These are phyloP conservation scores for Lathronympha strigana DNA, from an alignment of 2,888 invertebrate species.

Conservation along the genomic window DNA sequence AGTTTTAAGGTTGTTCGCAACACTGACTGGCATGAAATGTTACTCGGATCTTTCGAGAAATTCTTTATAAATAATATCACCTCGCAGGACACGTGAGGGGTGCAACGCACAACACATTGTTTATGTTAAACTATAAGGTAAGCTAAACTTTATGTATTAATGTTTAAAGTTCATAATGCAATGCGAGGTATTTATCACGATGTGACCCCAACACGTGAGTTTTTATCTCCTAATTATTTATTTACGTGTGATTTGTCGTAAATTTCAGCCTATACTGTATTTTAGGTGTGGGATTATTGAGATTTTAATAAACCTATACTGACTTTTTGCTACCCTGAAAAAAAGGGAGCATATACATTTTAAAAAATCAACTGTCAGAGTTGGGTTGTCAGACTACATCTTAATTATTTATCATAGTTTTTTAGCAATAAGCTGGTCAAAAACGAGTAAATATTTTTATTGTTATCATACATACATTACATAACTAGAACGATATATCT, in stretches of 20 bases:
- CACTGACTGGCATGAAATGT: background rate
- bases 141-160: background rate
- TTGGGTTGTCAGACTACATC: too few species aligned
- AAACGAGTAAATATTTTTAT: too few species aligned
- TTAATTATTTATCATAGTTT: too few species aligned
- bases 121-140: background rate
- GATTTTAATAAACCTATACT: too few species aligned
- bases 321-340: too few species aligned
- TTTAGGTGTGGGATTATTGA: background rate
- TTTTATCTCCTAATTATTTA: constrained; percentile 10
- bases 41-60: constrained; percentile 25
- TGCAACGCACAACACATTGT: constrained; percentile 5
- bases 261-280: background rate
- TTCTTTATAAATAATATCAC: background rate
- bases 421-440: too few species aligned
- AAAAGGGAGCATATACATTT: too few species aligned
- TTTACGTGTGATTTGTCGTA: background rate
- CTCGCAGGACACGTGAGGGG: constrained; percentile 8
- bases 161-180: background rate
- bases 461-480: too few species aligned
- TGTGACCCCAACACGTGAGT: constrained; percentile 10
- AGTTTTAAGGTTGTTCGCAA: background rate
- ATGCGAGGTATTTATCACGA: background rate
- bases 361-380: too few species aligned
- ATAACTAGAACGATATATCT: too few species aligned